Percentiles rank a stretch among this genome's conserved stretches.
Conservation (phyloP, 2,888 invertebrate species). For the Lochmaea crataegi region DNA sequence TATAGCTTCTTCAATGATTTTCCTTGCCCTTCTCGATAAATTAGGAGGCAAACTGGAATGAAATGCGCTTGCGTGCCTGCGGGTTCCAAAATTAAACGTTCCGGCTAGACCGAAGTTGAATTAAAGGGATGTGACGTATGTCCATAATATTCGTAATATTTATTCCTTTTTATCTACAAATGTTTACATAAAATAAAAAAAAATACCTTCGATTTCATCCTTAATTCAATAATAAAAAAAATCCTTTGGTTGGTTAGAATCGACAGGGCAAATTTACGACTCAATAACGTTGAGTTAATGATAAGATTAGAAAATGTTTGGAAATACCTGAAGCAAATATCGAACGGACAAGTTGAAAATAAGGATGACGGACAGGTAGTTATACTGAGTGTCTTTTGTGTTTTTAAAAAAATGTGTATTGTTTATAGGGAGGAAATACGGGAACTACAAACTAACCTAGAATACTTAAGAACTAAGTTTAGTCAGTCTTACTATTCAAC, state of each 20-base stretch:
- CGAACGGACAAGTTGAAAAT: constrained; percentile 49
- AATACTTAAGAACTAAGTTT: constrained; percentile 69
- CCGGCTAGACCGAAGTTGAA: too few species aligned
- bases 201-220: constrained; percentile 37
- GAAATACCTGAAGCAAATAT: constrained; percentile 70
- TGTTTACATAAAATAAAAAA: neutral
- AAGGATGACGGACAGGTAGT: constrained; percentile 49
- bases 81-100: too few species aligned
- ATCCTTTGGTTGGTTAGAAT: constrained; percentile 64
- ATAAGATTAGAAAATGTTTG: constrained; percentile 72
- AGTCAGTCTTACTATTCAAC: constrained; percentile 58
- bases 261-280: constrained; percentile 71
- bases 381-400: constrained; percentile 14
- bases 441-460: constrained; percentile 84
- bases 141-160: too few species aligned
- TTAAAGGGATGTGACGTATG: too few species aligned
- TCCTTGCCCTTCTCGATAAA: too few species aligned
- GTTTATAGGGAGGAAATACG: constrained; percentile 80
- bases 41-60: too few species aligned
- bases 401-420: constrained; percentile 58
- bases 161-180: neutral
- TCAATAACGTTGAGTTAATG: constrained; percentile 73
- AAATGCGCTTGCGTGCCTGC: too few species aligned
- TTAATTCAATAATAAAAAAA: constrained; percentile 46
- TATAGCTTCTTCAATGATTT: too few species aligned